phyloP scores from a whole-genome alignment of 2,888 invertebrate genomes.

The Schrankia costaestrigalis region DNA sequence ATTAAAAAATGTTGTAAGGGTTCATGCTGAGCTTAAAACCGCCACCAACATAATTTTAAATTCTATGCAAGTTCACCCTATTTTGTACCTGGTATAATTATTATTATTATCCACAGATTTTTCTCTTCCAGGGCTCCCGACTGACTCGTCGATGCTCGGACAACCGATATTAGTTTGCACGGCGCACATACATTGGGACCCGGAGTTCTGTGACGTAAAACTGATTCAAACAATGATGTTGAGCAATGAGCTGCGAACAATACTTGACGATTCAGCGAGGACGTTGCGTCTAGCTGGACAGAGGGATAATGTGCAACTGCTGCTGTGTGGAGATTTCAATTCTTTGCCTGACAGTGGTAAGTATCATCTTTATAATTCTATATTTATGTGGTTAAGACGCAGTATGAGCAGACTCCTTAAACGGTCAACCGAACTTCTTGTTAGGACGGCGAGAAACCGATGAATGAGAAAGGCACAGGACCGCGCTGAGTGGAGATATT shows the following conservation, averaged over 20 bases:
- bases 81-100: no score
- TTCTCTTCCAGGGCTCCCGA: constrained; percentile 81
- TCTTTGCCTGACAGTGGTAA: constrained; percentile 97
- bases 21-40: no score
- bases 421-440: no score
- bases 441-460: no score
- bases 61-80: no score
- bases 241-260: constrained; percentile 94
- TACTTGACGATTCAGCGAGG: constrained; percentile 92
- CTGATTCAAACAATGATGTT: constrained; percentile 99
- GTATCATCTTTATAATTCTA: constrained; percentile 12
- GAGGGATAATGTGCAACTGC: constrained; percentile 91
- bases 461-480: no score
- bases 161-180: constrained; percentile 97
- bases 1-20: no score
- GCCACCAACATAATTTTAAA: no score
- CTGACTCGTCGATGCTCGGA: constrained; percentile 87
- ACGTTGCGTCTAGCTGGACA: constrained; percentile 87
- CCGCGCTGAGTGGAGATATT: no score
- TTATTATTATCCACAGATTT: no score
- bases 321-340: constrained; percentile 99
- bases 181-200: constrained; percentile 99
- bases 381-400: background rate
- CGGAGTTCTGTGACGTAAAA: constrained; percentile 99
- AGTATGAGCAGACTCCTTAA: no score